Percentiles rank a stretch among this genome's conserved stretches.
These are phyloP conservation scores for Ctenicera cuprea DNA, from an alignment of 2,888 invertebrate species.

Conservation along the genomic window DNA sequence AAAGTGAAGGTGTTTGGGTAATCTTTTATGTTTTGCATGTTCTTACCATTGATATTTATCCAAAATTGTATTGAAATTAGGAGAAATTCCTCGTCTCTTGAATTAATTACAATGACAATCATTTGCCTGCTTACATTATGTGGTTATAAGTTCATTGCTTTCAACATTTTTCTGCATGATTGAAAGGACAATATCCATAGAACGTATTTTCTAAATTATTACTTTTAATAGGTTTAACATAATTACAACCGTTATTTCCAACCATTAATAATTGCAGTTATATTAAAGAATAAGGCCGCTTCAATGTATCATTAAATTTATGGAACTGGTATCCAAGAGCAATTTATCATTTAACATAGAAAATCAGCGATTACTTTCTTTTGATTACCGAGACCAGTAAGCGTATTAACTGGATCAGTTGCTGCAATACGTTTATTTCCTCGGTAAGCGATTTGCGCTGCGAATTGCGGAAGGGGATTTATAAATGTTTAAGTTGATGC, in stretches of 20 bases:
- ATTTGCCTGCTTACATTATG: neutral
- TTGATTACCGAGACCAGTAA: conserved; percentile 1
- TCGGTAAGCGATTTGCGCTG: neutral
- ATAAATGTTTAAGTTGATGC: neutral
- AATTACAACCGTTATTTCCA: neutral
- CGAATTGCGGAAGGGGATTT: neutral
- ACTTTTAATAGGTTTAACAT: neutral
- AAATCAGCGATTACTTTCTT: conserved; percentile 6
- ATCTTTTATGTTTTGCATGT: too few relatives aligned
- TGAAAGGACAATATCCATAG: too few relatives aligned
- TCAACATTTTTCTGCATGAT: too few relatives aligned
- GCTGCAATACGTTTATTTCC: neutral
- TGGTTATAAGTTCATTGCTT: too few relatives aligned
- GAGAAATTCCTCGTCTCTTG: neutral
- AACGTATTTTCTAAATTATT: too few relatives aligned
- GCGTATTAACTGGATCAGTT: conserved; percentile 14
- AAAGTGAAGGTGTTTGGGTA: neutral
- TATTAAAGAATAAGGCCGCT: neutral
- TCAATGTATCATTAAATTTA: too few relatives aligned
- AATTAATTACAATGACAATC: neutral
- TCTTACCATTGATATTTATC: neutral
- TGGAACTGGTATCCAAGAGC: neutral
- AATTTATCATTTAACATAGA: neutral
- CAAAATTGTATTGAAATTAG: neutral
- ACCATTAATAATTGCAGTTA: neutral